Evolutionary conservation across 23 tunicate genomes (phyloP).

Genomic region (Styela clava): DNA sequence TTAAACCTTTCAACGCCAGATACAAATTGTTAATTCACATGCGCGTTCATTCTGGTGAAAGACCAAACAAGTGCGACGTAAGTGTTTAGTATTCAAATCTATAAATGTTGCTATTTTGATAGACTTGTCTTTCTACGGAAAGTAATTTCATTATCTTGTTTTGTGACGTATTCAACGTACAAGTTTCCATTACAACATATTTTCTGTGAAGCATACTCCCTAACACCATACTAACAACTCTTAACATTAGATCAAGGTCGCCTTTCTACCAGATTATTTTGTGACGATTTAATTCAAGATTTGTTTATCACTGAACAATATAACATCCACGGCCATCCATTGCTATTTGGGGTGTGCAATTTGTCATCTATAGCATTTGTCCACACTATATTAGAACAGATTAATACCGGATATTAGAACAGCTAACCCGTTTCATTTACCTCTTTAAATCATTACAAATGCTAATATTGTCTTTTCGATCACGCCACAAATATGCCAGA

Average conservation of each 20-base stretch:
- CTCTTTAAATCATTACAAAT: neutral
- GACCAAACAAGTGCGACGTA: slow-evolving; percentile 96
- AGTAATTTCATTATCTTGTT: neutral
- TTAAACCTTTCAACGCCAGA: slow-evolving; percentile 89
- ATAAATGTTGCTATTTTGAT: slow-evolving; percentile 2
- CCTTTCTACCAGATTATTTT: too few species aligned
- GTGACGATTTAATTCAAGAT: too few species aligned
- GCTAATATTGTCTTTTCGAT: neutral
- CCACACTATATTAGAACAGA: too few species aligned
- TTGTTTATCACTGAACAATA: too few species aligned
- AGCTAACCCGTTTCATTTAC: too few species aligned
- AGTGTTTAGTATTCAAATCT: slow-evolving; percentile 12
- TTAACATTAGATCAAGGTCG: neutral
- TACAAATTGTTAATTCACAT: slow-evolving; percentile 86
- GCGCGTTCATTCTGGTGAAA: slow-evolving; percentile 93
- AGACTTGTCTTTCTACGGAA: neutral
- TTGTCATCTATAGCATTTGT: too few species aligned
- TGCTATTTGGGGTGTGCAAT: too few species aligned
- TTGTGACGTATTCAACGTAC: neutral
- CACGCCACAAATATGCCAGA: neutral
- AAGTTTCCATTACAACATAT: neutral
- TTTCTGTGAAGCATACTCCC: neutral
- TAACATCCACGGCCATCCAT: too few species aligned
- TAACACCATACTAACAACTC: neutral
- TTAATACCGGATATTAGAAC: too few species aligned